A percentile compares a stretch with the other conserved stretches of the same genome.
Evolutionary conservation across 2,797 vertebrate genomes (phyloP).

Genomic region (Echiichthys vipera): DNA sequence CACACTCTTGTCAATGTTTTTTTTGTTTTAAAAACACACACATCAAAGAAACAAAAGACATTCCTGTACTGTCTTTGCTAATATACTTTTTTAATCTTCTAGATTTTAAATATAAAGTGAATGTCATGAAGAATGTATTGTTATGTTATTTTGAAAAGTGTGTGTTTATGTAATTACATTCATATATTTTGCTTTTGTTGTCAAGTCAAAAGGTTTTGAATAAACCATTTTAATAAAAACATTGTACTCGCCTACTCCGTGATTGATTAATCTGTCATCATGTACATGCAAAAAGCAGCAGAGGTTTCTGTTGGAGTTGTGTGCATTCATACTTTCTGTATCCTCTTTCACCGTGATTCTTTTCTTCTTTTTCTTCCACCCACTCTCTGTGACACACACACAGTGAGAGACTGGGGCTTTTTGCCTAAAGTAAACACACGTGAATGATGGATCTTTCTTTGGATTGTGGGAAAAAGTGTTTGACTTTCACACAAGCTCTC

Average conservation of each 20-base stretch:
- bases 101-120: neutral
- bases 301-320: constrained; percentile 23
- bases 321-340: constrained; percentile 48
- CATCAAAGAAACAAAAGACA: constrained; percentile 7
- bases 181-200: constrained; percentile 7
- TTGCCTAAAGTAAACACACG: constrained; percentile 84
- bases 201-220: constrained; percentile 11
- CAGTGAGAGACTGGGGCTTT: constrained; percentile 64
- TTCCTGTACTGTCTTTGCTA: neutral
- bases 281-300: constrained; percentile 12
- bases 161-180: constrained; percentile 5
- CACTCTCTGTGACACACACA: constrained; percentile 30
- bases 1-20: constrained; percentile 2
- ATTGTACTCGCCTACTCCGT: neutral
- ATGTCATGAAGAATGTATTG: neutral
- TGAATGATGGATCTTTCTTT: constrained; percentile 84
- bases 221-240: neutral
- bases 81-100: neutral
- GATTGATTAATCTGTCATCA: constrained; percentile 35
- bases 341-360: constrained; percentile 44
- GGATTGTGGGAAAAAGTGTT: constrained; percentile 86
- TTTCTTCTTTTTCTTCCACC: constrained; percentile 54
- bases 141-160: neutral
- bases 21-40: constrained; percentile 15
- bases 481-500: constrained; percentile 87